Evolutionary conservation across 2,797 vertebrate genomes (phyloP), one percentile per base, ranked within the genome.

Genomic region (Sorex maritimensis): DNA sequence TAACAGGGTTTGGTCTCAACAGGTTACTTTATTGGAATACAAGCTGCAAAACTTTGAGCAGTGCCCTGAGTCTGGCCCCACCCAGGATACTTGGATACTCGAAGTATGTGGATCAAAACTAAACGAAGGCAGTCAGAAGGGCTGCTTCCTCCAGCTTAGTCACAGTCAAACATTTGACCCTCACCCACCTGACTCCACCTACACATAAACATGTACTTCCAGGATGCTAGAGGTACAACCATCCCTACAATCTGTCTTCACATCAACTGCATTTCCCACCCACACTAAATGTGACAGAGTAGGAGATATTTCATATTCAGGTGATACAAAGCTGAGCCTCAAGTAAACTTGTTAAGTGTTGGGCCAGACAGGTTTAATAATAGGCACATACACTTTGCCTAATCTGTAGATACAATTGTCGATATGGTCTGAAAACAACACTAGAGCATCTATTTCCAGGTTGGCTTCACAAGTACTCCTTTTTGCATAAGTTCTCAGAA

Each of bases 331-430:
- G 81, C 14, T 63, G 67, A 95, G 46, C 44, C 73, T 91, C 92
- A 44, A 95, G 78, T 79, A 90, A 90, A 78, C 55, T 61, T 89
- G 44, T 52, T 52, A 94, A 61, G 74, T 72, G 38, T 38, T 68
- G 26, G 78, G 67, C n/a, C 14, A 69, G 78, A 75, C n/a, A 30
- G 13, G n/a, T 14, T 67, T 1, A 28, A 67, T 15, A 87, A n/a
- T 2, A 69, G 61, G 49, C 58, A 83, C 23, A 26, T 24, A 52
- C 12, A 15, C 55, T 24, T 8, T 24, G 4, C 30, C 30, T 55
- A 44, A 46, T 65, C 88, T n/a, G n/a, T 12, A 55, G 52, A 55
- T 13, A 17, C 13, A 55, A 55, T 14, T 55, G 52, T 12, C 4
- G 13, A 55, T 17, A 55, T 65, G 21, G 58, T 55, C 81, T 21